Evolutionary conservation across 2,888 invertebrate species (phyloP), one percentile per base, ranked within the genome.

Genomic region (Sceliomorpha sp.): DNA sequence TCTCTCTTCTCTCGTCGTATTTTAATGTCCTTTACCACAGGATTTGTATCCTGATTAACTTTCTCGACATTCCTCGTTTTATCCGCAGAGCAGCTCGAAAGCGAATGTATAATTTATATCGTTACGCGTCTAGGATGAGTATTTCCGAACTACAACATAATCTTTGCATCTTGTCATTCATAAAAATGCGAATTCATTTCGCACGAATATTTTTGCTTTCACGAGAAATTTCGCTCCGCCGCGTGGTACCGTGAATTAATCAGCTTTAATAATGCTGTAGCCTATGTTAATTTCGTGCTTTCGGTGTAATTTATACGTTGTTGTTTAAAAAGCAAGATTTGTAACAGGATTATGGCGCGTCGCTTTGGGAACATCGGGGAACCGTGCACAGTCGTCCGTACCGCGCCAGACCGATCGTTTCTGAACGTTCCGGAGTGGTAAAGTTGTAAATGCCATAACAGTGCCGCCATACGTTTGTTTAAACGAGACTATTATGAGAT

Each of bases 401-500:
- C 20, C n/a, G 17, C 31, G 29, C 31, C 31, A 45, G 10, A 15
- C 24, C 12, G n/a, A 17, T 24, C 39, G 39, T 40, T 34, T 56
- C 44, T 31, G 20, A 12, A 7, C 10, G n/a, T 20, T 71, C 63
- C 68, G 53, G 62, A 73, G 79, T 78, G 77, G 79, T 76, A 79
- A 75, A 79, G 74, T 73, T 74, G 70, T 74, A 34, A 74, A 73
- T 76, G 68, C 69, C 73, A 73, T 75, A 78, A 74, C 74, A 75
- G 13, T 39, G 74, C 74, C 76, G 72, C 70, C 77, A 73, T 77
- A 62, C 62, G 82, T 84, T 84, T 85, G 79, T 85, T 85, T 85
- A 79, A 75, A 83, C 82, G 80, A 78, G 78, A 69, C 75, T 80
- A 79, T 83, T 83, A 83, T 81, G 84, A 82, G 82, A 82, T 79